Base-by-base conservation (phyloP, 2,888 invertebrate genomes). In the Nipponacmea schrenckii region DNA sequence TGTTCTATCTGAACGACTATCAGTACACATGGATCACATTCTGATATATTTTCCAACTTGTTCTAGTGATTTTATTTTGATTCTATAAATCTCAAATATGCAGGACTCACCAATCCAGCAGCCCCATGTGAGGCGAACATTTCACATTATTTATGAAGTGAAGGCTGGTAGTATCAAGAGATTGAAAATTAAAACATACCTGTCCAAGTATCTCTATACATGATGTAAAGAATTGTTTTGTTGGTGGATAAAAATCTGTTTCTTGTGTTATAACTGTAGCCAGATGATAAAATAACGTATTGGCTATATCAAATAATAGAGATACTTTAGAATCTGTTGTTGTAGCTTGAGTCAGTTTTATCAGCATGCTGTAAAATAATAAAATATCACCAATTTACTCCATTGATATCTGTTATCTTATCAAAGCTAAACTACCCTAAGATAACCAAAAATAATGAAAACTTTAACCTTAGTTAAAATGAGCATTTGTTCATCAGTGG, bases 131-230 rank as follows among this genome's bases (percentile, higher is more conserved):
- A n/a, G n/a, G n/a, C n/a, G n/a, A n/a, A n/a, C n/a, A n/a, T n/a
- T n/a, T n/a, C n/a, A n/a, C n/a, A n/a, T n/a, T n/a, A n/a, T n/a
- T n/a, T n/a, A n/a, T n/a, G n/a, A n/a, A n/a, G n/a, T n/a, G n/a
- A n/a, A n/a, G n/a, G n/a, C n/a, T n/a, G n/a, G n/a, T n/a, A n/a
- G n/a, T n/a, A n/a, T n/a, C n/a, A n/a, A n/a, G n/a, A n/a, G n/a
- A 39, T 39, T 39, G 10, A 39, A 39, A 39, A 7, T n/a, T n/a
- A 7, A 46, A 27, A 62, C 73, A 71, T 75, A 88, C 89, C 83
- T 92, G 91, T 50, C 94, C 94, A 27, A 95, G 89, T 76, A 92
- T 91, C 79, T 93, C 93, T 62, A 94, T 88, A 77, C 93, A 92
- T 62, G 92, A 92, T 0, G 92, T 90, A 79, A 93, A 92, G 68